Percentiles rank a stretch among this genome's conserved stretches.
Conservation (phyloP, 2,113 vertebrate genomes). For the Pteropus alecto region DNA sequence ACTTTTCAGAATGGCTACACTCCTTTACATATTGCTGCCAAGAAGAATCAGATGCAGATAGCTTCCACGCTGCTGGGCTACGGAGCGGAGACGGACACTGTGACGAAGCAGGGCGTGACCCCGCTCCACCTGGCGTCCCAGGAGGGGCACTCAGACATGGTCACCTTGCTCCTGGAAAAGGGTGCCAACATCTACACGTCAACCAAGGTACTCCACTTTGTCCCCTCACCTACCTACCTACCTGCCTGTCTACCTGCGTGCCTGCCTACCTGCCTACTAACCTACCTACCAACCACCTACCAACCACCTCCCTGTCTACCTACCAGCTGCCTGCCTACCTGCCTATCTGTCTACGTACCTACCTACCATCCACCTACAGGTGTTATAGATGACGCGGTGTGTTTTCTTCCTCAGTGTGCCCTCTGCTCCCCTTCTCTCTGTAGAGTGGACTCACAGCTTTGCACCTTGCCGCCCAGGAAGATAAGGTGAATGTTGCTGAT, state of each 20-base stretch:
- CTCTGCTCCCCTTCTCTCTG: background rate
- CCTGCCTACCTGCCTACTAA: no score
- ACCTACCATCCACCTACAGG: no score
- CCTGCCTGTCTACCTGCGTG: no score
- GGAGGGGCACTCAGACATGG: conserved; percentile 95
- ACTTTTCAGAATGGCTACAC: conserved; percentile 87
- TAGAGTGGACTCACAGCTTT: conserved; percentile 96
- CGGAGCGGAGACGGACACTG: conserved; percentile 92
- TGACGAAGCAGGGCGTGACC: conserved; percentile 96
- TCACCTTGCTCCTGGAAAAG: conserved; percentile 91
- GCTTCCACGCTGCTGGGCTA: conserved; percentile 92
- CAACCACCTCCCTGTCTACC: no score
- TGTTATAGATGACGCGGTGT: background rate
- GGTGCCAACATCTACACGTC: conserved; percentile 89
- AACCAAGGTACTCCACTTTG: conserved; percentile 89
- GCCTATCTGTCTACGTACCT: no score
- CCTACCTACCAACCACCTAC: no score
- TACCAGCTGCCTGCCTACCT: no score
- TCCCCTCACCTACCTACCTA: background rate
- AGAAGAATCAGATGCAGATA: conserved; percentile 99
- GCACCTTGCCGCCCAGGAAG: conserved; percentile 97
- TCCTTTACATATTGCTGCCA: conserved; percentile 93
- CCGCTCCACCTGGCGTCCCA: conserved; percentile 96
- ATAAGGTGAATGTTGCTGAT: conserved; percentile 92
- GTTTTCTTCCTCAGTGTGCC: background rate